These are phyloP conservation scores for Andrena bucephala DNA, from an alignment of 2,888 invertebrate species.

Conservation along the genomic window DNA sequence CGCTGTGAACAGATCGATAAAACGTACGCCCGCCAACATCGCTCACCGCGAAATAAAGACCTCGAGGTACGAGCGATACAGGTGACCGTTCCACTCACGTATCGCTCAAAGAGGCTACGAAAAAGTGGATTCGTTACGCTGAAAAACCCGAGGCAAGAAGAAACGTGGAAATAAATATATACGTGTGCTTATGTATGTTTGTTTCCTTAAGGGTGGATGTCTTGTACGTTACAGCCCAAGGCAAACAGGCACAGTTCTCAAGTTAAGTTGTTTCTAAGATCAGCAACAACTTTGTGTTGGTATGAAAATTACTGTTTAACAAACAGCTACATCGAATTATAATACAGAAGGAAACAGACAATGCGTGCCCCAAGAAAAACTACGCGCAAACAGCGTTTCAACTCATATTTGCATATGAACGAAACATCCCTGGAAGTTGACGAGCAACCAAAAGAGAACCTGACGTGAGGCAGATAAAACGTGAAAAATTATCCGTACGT, in stretches of 20 bases:
- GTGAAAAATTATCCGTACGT: conserved; percentile 13
- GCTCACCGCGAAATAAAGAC: conserved; percentile 47
- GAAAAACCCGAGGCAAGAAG: neutral
- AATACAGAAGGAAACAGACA: too few species aligned
- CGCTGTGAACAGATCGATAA: conserved; percentile 41
- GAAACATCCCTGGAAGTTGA: neutral
- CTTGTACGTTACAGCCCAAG: too few species aligned
- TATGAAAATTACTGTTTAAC: too few species aligned
- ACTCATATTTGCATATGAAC: too few species aligned
- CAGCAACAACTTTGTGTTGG: too few species aligned
- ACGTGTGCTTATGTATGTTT: neutral
- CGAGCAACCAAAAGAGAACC: neutral
- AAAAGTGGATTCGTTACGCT: neutral
- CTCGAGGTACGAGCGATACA: conserved; percentile 29
- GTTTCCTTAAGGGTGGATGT: too few species aligned
- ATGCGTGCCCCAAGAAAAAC: too few species aligned
- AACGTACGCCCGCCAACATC: conserved; percentile 26
- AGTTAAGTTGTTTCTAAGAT: too few species aligned
- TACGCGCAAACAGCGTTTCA: too few species aligned
- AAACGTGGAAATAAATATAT: neutral
- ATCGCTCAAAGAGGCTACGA: neutral
- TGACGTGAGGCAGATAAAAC: neutral
- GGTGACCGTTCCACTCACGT: conserved; percentile 18
- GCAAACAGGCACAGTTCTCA: too few species aligned
- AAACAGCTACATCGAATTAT: too few species aligned